These are phyloP conservation scores for Lutraria rhynchaena DNA, from an alignment of 1,140 invertebrate species.

Conservation along the genomic window DNA sequence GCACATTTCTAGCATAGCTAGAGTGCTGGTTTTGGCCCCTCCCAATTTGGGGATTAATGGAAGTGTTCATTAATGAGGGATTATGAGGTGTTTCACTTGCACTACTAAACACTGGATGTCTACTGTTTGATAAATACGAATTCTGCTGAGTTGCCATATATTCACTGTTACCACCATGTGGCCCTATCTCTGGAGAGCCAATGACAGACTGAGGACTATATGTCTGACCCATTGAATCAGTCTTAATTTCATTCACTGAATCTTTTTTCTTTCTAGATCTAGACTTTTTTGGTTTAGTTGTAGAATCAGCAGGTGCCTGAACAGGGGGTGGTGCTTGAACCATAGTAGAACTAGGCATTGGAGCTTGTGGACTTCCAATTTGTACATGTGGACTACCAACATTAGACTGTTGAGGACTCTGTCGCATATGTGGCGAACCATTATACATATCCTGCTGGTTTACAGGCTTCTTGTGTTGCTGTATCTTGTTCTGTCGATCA, in stretches of 20 bases:
- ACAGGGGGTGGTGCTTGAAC: constrained; percentile 66
- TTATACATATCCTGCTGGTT: constrained; percentile 52
- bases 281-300: constrained; percentile 77
- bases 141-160: constrained; percentile 28
- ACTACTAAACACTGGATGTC: constrained; percentile 34
- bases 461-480: constrained; percentile 7
- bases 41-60: constrained; percentile 32
- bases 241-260: constrained; percentile 29
- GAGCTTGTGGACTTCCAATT: constrained; percentile 63
- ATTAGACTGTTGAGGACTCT: constrained; percentile 73
- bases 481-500: constrained; percentile 41
- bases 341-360: constrained; percentile 68
- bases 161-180: constrained; percentile 45
- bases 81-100: constrained; percentile 23
- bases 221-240: constrained; percentile 6
- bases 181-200: constrained; percentile 26
- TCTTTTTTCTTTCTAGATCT: constrained; percentile 72
- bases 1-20: constrained; percentile 48
- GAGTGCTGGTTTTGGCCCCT: constrained; percentile 26
- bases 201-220: constrained; percentile 23
- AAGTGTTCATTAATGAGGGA: constrained; percentile 35
- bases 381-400: constrained; percentile 64
- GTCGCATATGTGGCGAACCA: constrained; percentile 57
- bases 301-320: constrained; percentile 79
- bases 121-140: constrained; percentile 29